phyloP scores from a whole-genome alignment of 2,113 vertebrate species.

The Arvicanthis niloticus region DNA sequence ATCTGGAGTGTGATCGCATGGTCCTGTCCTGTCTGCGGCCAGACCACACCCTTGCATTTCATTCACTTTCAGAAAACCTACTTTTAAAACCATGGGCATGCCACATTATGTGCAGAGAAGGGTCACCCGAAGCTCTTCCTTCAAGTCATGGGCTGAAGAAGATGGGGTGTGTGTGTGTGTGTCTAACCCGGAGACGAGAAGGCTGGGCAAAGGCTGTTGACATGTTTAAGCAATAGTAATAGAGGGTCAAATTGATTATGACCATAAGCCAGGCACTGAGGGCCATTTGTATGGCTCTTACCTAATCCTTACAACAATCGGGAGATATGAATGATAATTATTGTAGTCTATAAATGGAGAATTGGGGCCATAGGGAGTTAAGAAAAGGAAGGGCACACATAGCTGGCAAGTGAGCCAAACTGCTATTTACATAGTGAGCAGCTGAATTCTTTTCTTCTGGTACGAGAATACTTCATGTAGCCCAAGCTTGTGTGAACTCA shows the following conservation, averaged over 20 bases:
- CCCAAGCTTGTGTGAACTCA: background rate
- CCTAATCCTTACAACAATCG: background rate
- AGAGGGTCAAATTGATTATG: background rate
- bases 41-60: background rate
- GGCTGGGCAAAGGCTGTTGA: background rate
- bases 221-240: background rate
- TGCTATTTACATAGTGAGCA: background rate
- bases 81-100: background rate
- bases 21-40: background rate
- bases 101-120: background rate
- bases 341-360: background rate
- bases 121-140: background rate
- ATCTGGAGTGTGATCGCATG: background rate
- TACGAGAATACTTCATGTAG: background rate
- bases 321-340: background rate
- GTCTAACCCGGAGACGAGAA: background rate
- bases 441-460: background rate
- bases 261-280: background rate
- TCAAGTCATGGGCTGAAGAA: background rate
- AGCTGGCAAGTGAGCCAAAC: background rate
- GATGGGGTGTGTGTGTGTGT: background rate
- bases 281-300: background rate
- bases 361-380: background rate
- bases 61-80: background rate
- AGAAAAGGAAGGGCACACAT: background rate